Base-by-base conservation (phyloP, 2,888 invertebrate genomes). In the Chironomus riparius region DNA sequence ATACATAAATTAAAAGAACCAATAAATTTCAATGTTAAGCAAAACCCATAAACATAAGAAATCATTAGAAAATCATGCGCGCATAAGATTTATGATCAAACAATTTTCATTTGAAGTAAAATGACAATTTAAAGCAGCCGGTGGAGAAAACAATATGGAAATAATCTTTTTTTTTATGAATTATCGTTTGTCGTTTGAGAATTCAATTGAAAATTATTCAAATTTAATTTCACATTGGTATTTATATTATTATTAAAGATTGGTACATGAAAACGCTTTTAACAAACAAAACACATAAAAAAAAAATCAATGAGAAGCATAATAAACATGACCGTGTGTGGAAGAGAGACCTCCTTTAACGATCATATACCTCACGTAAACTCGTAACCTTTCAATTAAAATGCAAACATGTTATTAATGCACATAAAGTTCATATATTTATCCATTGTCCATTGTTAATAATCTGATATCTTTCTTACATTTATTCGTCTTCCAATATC, bases 361-460 rank as follows among this genome's bases (percentile, higher is more conserved):
- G 70, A 70, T 70, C 47, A 70, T 70, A 47, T 70, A 47, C 22
- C 71, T 71, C 56, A 18, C 50, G 50, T 70, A 71, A 71, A 71
- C 48, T 74, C 68, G 48, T 68, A 68, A 47, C 68, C 68, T 74
- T 74, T 74, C 74, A 68, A 74, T 68, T 74, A 65, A 38, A 68
- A 73, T 62, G 62, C 62, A 71, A 56, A 28, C 72, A 74, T 74
- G 74, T 74, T 28, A 47, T 28, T 65, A 72, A 62, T 72, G 72
- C n/a, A 74, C 65, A 74, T 74, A 68, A 65, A 74, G 72, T 73
- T 74, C 74, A 68, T 74, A 47, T 74, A 74, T 72, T 72, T 38
- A 28, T 12, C 68, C 65, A 74, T 68, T 74, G 74, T 74, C 74
- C 74, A 74, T 74, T 74, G 74, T 74, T 61, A 38, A 47, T 28